phyloP scores from a whole-genome alignment of 2,113 vertebrate genomes.

The Zosterops pallidus region DNA sequence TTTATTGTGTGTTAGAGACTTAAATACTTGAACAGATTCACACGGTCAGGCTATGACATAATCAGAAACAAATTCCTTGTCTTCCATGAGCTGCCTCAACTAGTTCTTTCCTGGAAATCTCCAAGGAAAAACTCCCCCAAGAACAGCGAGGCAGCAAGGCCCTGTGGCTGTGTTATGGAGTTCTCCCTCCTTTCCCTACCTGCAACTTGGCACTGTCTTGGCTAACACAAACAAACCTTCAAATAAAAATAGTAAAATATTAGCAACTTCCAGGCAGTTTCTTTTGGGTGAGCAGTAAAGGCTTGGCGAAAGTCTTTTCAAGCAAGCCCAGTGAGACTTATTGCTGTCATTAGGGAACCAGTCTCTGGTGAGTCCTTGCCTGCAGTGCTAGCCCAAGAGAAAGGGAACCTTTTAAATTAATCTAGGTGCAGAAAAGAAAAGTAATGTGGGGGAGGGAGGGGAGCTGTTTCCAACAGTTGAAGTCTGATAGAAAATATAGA shows the following conservation, averaged over 20 bases:
- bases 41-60: not conserved
- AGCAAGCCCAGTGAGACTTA: slow-evolving; percentile 18
- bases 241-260: slow-evolving; percentile 41
- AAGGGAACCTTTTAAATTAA: slow-evolving; percentile 24
- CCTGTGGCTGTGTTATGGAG: not conserved
- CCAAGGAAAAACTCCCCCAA: not conserved
- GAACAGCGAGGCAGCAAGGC: not conserved
- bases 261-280: slow-evolving; percentile 16
- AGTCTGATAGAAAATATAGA: slow-evolving; percentile 26
- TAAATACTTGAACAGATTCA: not conserved
- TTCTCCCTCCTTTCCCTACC: not conserved
- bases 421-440: slow-evolving; percentile 26
- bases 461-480: not conserved
- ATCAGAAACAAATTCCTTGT: not conserved
- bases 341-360: slow-evolving; percentile 15
- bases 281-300: slow-evolving; percentile 11
- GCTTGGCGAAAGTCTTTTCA: slow-evolving; percentile 12
- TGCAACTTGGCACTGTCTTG: not conserved
- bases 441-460: not conserved
- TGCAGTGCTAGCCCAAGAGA: slow-evolving; percentile 9
- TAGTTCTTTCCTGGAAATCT: not conserved
- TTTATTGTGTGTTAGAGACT: not conserved
- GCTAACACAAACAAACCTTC: not conserved
- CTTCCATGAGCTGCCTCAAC: not conserved
- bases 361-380: slow-evolving; percentile 8